phyloP scores from a whole-genome alignment of 2,797 vertebrate species.

The Apogon hyalosoma region DNA sequence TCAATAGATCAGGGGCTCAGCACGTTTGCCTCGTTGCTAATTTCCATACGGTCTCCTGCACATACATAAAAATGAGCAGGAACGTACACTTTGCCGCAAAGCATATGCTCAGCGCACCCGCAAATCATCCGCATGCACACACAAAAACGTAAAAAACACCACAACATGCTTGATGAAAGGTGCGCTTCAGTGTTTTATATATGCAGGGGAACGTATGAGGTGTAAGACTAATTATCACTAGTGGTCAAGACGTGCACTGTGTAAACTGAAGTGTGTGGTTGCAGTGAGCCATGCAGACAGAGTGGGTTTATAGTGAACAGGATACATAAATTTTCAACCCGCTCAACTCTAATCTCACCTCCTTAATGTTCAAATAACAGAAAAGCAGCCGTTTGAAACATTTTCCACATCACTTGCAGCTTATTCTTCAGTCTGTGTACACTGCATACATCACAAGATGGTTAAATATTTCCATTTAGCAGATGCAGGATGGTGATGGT shows the following conservation, averaged over 20 bases:
- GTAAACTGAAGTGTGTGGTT: constrained; percentile 47
- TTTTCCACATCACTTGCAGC: constrained; percentile 46
- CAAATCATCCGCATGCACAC: constrained; percentile 39
- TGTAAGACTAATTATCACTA: constrained; percentile 64
- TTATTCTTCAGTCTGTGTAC: constrained; percentile 32
- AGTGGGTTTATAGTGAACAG: constrained; percentile 43
- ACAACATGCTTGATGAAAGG: constrained; percentile 44
- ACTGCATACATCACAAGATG: constrained; percentile 16
- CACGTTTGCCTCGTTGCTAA: constrained; percentile 40
- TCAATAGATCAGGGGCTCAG: constrained; percentile 40
- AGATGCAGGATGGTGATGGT: constrained; percentile 10
- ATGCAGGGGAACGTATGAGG: constrained; percentile 53
- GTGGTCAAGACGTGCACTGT: constrained; percentile 60
- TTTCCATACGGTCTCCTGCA: constrained; percentile 55
- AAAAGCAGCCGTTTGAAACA: constrained; percentile 4
- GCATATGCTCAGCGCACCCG: background rate
- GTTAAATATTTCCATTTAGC: constrained; percentile 32
- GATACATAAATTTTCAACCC: constrained; percentile 63
- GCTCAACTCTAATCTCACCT: constrained; percentile 53
- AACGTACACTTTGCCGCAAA: constrained; percentile 14
- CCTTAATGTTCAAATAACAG: constrained; percentile 29
- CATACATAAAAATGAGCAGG: constrained; percentile 7
- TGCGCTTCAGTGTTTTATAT: constrained; percentile 49
- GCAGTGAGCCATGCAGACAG: constrained; percentile 36
- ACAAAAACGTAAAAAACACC: constrained; percentile 26